Evolutionary conservation across 2,113 vertebrate genomes (phyloP).

Genomic region (Trichechus manatus): DNA sequence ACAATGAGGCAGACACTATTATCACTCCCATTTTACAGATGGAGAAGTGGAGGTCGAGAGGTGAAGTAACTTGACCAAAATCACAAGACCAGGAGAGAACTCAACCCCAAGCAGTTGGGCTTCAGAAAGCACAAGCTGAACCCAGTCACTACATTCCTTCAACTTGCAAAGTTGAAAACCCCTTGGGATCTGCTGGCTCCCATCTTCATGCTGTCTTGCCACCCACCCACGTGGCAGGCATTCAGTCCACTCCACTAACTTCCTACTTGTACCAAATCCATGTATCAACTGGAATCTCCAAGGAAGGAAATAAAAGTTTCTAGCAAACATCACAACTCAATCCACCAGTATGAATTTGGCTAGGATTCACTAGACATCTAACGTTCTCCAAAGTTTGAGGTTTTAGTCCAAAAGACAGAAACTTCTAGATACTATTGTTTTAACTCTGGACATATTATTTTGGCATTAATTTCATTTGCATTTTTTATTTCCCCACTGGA

Average conservation of each 20-base stretch:
- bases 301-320: background rate
- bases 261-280: background rate
- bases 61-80: background rate
- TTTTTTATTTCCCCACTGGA: background rate
- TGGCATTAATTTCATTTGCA: background rate
- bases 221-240: background rate
- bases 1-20: background rate
- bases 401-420: rapidly evolving
- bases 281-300: background rate
- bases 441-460: background rate
- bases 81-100: too few relatives aligned
- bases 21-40: background rate
- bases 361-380: background rate
- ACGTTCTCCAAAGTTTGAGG: too few relatives aligned
- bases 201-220: background rate
- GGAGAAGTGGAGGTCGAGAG: background rate
- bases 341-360: background rate
- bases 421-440: background rate
- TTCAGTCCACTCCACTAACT: background rate
- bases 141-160: too few relatives aligned
- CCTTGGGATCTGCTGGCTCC: background rate
- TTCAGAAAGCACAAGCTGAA: too few relatives aligned
- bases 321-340: background rate
- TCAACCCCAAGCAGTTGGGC: too few relatives aligned
- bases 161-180: background rate